Conservation (phyloP, 2,888 invertebrate genomes). For the Papilio demoleus region DNA sequence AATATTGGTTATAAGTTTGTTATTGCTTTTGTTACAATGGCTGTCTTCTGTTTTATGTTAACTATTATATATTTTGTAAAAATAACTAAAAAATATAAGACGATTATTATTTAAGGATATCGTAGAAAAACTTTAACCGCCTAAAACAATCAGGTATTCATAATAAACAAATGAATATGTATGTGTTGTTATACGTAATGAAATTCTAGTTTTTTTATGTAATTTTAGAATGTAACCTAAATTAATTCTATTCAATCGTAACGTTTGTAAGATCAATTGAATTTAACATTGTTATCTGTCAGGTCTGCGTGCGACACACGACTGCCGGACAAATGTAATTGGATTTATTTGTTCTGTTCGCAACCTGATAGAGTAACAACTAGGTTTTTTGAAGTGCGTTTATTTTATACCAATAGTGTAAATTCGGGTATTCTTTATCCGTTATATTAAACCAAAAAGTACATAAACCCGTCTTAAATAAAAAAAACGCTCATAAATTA, state of each 20-base stretch:
- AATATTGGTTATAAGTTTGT: background rate
- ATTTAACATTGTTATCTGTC: slow-evolving; percentile 5
- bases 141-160: too few relatives aligned
- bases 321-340: slow-evolving; percentile 6
- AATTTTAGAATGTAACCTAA: too few relatives aligned
- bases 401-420: background rate
- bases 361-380: background rate
- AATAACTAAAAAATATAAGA: too few relatives aligned
- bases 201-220: too few relatives aligned
- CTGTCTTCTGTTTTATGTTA: background rate
- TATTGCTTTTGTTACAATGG: background rate
- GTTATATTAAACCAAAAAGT: too few relatives aligned
- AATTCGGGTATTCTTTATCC: too few relatives aligned
- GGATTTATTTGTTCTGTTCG: slow-evolving; percentile 2
- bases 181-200: too few relatives aligned
- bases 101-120: too few relatives aligned
- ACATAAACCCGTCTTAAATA: too few relatives aligned
- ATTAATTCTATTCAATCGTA: background rate
- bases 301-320: slow-evolving; percentile 11
- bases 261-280: slow-evolving; percentile 12
- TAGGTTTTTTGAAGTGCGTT: background rate
- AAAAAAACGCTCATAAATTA: too few relatives aligned
- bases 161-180: too few relatives aligned
- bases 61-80: background rate
- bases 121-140: too few relatives aligned